A percentile compares a stretch with the other conserved stretches of the same genome.
These are phyloP conservation scores for Drosophila ezoana DNA, from an alignment of 2,888 invertebrate genomes.

Conservation along the genomic window DNA sequence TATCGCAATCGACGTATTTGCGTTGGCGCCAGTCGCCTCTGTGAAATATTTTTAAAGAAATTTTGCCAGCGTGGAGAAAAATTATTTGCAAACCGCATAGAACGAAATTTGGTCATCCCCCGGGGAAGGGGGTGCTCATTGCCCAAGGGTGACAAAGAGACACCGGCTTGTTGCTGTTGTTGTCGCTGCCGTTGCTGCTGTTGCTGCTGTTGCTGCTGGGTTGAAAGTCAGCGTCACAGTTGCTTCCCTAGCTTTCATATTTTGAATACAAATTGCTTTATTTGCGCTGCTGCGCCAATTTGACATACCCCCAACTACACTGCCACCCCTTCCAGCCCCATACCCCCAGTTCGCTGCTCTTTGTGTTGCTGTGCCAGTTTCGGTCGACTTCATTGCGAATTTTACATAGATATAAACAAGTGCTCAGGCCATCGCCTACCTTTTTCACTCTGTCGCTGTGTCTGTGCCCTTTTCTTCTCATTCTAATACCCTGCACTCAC, in stretches of 20 bases:
- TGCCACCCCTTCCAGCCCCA: neutral
- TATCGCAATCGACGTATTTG: conserved; percentile 34
- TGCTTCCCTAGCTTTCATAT: conserved; percentile 82
- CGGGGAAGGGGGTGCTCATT: conserved; percentile 2
- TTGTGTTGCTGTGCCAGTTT: conserved; percentile 48
- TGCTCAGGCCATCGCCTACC: conserved; percentile 72
- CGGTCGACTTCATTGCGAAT: conserved; percentile 68
- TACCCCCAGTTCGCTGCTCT: neutral
- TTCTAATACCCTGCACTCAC: conserved; percentile 2
- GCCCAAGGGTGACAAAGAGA: conserved; percentile 31
- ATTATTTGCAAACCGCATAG: conserved; percentile 64
- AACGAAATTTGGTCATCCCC: conserved; percentile 41
- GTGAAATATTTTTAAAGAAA: conserved; percentile 41
- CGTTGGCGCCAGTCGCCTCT: conserved; percentile 64
- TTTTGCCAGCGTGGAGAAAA: conserved; percentile 24
- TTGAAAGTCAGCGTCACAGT: conserved; percentile 63
- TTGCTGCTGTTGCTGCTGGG: conserved; percentile 20
- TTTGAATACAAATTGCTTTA: conserved; percentile 85
- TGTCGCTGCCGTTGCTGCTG: conserved; percentile 1
- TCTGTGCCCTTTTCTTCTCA: conserved; percentile 16
- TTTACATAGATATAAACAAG: conserved; percentile 78
- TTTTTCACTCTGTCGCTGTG: conserved; percentile 47
- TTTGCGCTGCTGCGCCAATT: conserved; percentile 80
- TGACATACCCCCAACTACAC: conserved; percentile 37
- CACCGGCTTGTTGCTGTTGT: conserved; percentile 11